A percentile compares a stretch with the other conserved stretches of the same genome.
Conservation (phyloP, 2,113 vertebrate genomes). For the chimpanzee (Pan troglodytes) region NHGRI_mPanTro3-v2.1_pri NC_072408.2:139389501-139390000, state of each 20-base stretch:
- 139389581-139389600: constrained; percentile 65
- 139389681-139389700: constrained; percentile 76
- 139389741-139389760: constrained; percentile 73
- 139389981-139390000: not conserved
- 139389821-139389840: no score
- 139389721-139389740: constrained; percentile 81
- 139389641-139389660: constrained; percentile 66
- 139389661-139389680: constrained; percentile 70
- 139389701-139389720: constrained; percentile 71
- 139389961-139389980: not conserved
- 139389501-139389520: constrained; percentile 68
- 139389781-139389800: constrained; percentile 71
- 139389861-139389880: not conserved
- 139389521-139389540: constrained; percentile 67
- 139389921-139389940: not conserved
- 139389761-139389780: constrained; percentile 79
- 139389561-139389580: constrained; percentile 74
- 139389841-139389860: not conserved
- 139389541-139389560: constrained; percentile 69
- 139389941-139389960: no score
- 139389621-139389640: not conserved
- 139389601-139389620: not conserved
- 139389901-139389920: not conserved
- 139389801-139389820: not conserved
- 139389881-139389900: not conserved